Base-by-base conservation (phyloP, 2,888 invertebrate species). In the Hemithea aestivaria region DNA sequence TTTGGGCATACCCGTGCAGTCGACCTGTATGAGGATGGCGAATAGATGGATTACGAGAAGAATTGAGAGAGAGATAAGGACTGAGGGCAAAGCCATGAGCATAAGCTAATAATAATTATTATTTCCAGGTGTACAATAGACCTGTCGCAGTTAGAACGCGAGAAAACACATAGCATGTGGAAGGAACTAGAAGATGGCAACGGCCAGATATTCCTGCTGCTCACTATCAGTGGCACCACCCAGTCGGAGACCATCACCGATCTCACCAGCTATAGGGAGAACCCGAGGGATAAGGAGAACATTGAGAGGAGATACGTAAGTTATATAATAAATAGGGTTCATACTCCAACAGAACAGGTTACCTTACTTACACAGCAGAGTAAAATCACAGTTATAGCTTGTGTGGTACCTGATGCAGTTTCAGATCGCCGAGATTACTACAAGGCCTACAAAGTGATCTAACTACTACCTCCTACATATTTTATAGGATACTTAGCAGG, bases 171-270 rank as follows among this genome's bases (percentile, higher is more conserved):
- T 73, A 92, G 92, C 38, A 90, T 98, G 34, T 96, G 96, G 92
- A 91, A 94, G 58, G 92, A 94, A 1, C 87, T 99, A 27, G 97
- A 98, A 76, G 97, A 98, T 45, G 96, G 94, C 0, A 93, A 94
- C 1, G 96, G 96, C 0, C 93, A 94, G 50, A 91, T 99, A 48
- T 95, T 95, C 66, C 85, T 99, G 1, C 89, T 99, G 48, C 85
- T 99, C 6, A 98, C 98, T 1, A 96, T 99, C 43, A 98, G 97
- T 60, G 98, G 98, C 0, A 97, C 97, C 0, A 95, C 96, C 0
- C 96, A 96, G 7, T 93, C 94, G 0, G 97, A 97, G 73, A 96
- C 97, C 0, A 95, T 97, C 47, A 96, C 96, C 4, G 98, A 97
- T 77, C 85, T 98, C 28, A 93, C 94, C 20, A 93, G 93, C 8